Conservation (phyloP, 2,888 invertebrate genomes). For the Drosophila imparisetae region DNA sequence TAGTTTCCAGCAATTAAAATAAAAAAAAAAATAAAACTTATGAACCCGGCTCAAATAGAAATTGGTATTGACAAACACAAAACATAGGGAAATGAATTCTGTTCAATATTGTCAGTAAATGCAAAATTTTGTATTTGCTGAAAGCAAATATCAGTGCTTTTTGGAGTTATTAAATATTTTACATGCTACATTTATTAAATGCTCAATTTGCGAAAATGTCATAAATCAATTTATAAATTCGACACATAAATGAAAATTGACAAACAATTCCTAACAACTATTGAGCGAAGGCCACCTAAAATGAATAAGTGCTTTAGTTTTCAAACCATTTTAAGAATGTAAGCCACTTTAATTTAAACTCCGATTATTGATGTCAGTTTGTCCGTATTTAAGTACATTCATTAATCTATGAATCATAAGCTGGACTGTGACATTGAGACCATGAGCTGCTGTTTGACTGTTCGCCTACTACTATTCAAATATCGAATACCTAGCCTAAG, state of each 20-base stretch:
- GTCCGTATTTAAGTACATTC: background rate
- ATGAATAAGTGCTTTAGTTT: background rate
- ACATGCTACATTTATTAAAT: background rate
- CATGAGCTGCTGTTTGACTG: constrained; percentile 9
- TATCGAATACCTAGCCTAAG: constrained; percentile 1
- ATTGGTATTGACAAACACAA: background rate
- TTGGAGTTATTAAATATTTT: background rate
- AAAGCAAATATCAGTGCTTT: background rate
- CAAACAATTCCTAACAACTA: background rate
- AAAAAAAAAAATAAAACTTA: background rate
- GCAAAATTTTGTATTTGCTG: background rate
- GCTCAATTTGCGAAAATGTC: background rate
- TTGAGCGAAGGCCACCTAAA: background rate
- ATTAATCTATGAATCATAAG: background rate
- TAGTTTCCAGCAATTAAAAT: background rate
- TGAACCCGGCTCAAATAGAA: background rate
- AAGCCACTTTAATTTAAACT: background rate
- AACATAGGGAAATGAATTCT: background rate
- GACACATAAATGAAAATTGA: background rate
- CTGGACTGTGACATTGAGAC: background rate
- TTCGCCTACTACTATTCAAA: background rate
- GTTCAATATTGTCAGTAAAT: background rate
- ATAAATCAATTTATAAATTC: background rate
- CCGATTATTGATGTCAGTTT: background rate
- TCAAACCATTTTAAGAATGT: background rate